Percentiles rank a stretch among this genome's conserved stretches.
Evolutionary conservation across 2,113 vertebrate species (phyloP).

Genomic region (Chaetops frenatus): DNA sequence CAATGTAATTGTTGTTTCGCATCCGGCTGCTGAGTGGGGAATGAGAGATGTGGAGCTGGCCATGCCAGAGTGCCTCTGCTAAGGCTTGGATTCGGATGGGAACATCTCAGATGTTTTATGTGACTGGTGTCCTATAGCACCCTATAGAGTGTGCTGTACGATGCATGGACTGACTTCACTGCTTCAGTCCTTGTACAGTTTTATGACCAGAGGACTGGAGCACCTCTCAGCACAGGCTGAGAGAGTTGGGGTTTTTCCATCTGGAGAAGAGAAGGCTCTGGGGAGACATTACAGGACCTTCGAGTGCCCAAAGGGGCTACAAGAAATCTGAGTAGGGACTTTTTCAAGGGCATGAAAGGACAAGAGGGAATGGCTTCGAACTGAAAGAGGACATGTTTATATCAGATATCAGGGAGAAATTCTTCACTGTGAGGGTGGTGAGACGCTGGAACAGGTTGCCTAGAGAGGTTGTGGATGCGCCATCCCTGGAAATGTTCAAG

Average conservation of each 20-base stretch:
- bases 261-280: not conserved
- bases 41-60: not conserved
- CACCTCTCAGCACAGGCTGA: not conserved
- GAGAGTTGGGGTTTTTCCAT: not conserved
- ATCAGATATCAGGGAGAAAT: not conserved
- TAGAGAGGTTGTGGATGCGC: not conserved
- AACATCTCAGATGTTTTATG: not conserved
- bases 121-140: not conserved
- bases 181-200: not conserved
- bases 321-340: not conserved
- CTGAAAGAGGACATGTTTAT: not conserved
- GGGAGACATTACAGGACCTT: not conserved
- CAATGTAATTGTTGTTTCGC: not conserved
- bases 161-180: not conserved
- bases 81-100: not conserved
- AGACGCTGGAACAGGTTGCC: not conserved
- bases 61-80: not conserved
- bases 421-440: not conserved
- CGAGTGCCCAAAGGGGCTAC: not conserved
- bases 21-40: accelerated
- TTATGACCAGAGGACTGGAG: not conserved
- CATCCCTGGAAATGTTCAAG: not conserved
- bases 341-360: not conserved
- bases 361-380: not conserved
- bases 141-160: not conserved